Evolutionary conservation across 2,797 vertebrate genomes (phyloP), one percentile per base, ranked within the genome.

Genomic region (Cephalopachus bancanus): DNA sequence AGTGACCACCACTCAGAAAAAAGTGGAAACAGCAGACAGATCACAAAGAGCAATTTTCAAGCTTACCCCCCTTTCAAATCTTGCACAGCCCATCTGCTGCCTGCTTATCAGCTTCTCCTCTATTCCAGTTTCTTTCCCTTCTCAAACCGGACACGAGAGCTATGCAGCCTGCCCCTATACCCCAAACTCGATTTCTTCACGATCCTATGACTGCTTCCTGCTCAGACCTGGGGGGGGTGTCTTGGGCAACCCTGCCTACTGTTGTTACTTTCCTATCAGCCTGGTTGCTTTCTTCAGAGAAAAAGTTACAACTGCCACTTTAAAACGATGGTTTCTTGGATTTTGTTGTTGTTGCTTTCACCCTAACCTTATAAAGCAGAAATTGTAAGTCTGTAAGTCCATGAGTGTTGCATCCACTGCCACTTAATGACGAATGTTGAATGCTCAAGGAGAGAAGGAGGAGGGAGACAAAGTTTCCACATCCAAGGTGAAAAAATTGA

Each of bases 391-490:
- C 55, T 17, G 2, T 67, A 24, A 30, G 7, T 91, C 62, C 62
- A 12, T n/a, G 15, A 67, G 26, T 16, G 17, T 10, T 30, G 14
- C 10, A 19, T 33, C 24, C 24, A 62, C 30, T 72, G 53, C 17
- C 62, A 7, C 37, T 78, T 49, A 95, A 95, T 76, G 89, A 80
- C 28, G 64, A 95, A 79, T 91, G 24, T 53, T 59, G 79, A 86
- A 51, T 37, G 69, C 81, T 57, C 22, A 37, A 55, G 24, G 33
- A 26, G 30, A 62, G 22, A 64, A 5, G n/a, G 12, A 30, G 22
- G 3, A n/a, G 11, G 11, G 1, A 9, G 37, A 16, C 33, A 19
- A 57, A 24, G 12, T 7, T 20, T 93, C n/a, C 64, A 80, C n/a
- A 55, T 88, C 2, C 22, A 75, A 79, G 15, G 2, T 7, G 24